These are phyloP conservation scores for Ornithorhynchus anatinus DNA, from an alignment of 2,113 vertebrate genomes.

Conservation along the genomic window DNA sequence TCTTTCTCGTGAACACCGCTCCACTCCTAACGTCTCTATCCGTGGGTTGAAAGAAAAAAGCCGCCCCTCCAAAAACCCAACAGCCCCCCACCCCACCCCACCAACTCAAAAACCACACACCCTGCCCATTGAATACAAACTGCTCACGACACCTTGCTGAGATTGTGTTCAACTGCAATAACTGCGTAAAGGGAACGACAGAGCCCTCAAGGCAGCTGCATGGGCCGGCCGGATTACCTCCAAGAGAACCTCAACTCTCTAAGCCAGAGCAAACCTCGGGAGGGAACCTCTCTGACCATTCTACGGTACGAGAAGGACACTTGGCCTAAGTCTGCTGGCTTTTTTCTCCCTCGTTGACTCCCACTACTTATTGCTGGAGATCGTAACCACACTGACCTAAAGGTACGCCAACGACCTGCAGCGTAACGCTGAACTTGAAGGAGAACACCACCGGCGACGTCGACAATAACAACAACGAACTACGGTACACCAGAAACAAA, in stretches of 20 bases:
- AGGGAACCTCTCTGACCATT: conserved; percentile 40
- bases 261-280: conserved; percentile 57
- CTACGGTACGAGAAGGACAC: conserved; percentile 41
- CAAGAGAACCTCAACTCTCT: conserved; percentile 60
- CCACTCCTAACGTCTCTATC: conserved; percentile 67
- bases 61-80: background rate
- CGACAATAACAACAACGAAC: no score
- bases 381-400: conserved; percentile 46
- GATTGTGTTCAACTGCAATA: conserved; percentile 58
- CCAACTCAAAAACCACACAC: conserved; percentile 56
- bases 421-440: conserved; percentile 62
- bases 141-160: conserved; percentile 62
- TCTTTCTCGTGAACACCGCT: conserved; percentile 63
- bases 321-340: conserved; percentile 65
- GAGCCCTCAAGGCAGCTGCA: conserved; percentile 47
- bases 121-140: conserved; percentile 64
- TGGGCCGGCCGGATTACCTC: conserved; percentile 56
- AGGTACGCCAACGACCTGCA: conserved; percentile 65
- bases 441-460: no score
- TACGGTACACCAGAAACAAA: conserved; percentile 75
- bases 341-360: conserved; percentile 63
- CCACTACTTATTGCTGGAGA: conserved; percentile 66
- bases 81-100: conserved; percentile 22
- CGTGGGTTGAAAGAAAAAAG: conserved; percentile 39
- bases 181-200: conserved; percentile 49